phyloP scores from a whole-genome alignment of 2,113 vertebrate genomes.

The Panurus biarmicus region DNA sequence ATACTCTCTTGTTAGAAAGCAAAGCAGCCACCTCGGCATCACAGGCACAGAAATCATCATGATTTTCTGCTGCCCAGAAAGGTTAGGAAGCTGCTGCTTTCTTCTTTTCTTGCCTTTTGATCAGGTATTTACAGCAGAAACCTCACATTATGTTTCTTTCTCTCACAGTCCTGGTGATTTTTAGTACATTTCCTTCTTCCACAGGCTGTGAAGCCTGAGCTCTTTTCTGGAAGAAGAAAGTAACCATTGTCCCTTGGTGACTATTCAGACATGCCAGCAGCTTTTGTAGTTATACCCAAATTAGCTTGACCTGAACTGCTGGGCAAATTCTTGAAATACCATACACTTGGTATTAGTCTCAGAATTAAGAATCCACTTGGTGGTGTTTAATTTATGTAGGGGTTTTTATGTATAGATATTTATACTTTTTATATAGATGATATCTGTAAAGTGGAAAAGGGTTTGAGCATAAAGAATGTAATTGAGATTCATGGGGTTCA shows the following conservation, averaged over 20 bases:
- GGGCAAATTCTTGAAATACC: neutral
- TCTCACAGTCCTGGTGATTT: constrained; percentile 11
- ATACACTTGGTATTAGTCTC: neutral
- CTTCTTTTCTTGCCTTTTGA: neutral
- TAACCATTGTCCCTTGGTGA: neutral
- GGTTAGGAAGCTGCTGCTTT: neutral
- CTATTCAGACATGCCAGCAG: neutral
- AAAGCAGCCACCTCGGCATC: constrained; percentile 28
- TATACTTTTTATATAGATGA: neutral
- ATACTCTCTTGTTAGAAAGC: constrained; percentile 51
- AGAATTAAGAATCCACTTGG: neutral
- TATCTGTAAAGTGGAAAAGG: neutral
- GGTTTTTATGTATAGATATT: neutral
- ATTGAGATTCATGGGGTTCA: neutral
- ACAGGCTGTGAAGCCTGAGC: neutral
- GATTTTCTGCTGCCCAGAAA: constrained; percentile 23
- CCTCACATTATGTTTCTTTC: neutral
- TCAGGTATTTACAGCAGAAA: constrained; percentile 14
- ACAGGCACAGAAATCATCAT: constrained; percentile 1
- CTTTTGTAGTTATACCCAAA: constrained; percentile 2
- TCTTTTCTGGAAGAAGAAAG: neutral
- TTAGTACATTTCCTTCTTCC: constrained; percentile 8
- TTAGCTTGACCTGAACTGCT: neutral
- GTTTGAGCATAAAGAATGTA: neutral
- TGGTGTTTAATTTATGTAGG: neutral